Evolutionary conservation across 2,888 invertebrate species (phyloP), one percentile per base, ranked within the genome.

Genomic region (Cephalotes varians): DNA sequence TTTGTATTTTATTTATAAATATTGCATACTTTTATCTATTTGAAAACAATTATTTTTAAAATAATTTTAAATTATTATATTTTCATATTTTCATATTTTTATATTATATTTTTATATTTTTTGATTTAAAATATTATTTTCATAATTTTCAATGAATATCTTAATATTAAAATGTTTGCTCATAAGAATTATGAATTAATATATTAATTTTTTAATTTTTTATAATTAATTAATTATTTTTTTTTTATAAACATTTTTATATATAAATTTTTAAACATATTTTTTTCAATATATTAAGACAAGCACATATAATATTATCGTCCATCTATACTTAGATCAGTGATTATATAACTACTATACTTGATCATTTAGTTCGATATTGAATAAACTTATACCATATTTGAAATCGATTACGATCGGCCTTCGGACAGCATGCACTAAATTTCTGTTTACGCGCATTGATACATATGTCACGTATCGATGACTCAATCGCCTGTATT

Each of bases 401-500:
- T 72, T 83, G 51, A 77, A 74, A 84, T 82, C 88, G 72, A 83
- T 89, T 82, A 80, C 71, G 79, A 84, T 77, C 86, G 90, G 25
- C 88, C 90, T 90, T 86, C 83, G 85, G 62, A 64, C 60, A 77
- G 64, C 83, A 72, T 83, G 83, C 80, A 71, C 86, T 79, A 82
- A 86, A 82, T 89, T 86, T 84, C 85, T 86, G 82, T 87, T 81
- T 82, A 84, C 58, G 81, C 74, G 60, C 72, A 85, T 86, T 73
- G 67, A 83, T 83, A 85, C 84, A 60, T 85, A 62, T 80, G 87
- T 89, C 89, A 89, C 89, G 89, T 89, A 90, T 85, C 85, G 89
- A 89, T 90, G 90, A 90, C 88, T 90, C 89, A 90, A 90, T 90
- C 79, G 58, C n/a, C 62, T 58, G 62, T 72, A 83, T 76, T 79